Conservation (phyloP, 2,113 vertebrate species). For the Melanocharis versteri region DNA sequence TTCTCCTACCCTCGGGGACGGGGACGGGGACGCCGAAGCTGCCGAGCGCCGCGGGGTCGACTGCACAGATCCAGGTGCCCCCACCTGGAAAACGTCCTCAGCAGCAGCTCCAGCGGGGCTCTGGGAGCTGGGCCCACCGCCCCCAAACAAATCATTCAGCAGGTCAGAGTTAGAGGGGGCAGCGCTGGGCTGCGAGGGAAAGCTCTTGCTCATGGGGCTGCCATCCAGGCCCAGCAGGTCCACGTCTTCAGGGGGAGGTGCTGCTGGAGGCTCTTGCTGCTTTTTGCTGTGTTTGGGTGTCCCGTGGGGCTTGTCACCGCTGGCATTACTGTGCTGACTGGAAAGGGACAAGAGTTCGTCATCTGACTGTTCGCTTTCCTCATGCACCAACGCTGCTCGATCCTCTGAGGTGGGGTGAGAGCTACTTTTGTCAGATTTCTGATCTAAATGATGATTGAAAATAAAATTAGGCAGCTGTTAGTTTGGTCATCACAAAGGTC, state of each 20-base stretch:
- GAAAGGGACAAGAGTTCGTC: slow-evolving; percentile 97
- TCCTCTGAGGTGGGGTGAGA: slow-evolving; percentile 80
- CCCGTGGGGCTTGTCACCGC: slow-evolving; percentile 73
- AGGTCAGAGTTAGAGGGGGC: slow-evolving; percentile 86
- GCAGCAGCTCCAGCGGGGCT: slow-evolving; percentile 46
- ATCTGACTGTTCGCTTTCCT: slow-evolving; percentile 96
- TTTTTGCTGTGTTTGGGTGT: slow-evolving; percentile 74
- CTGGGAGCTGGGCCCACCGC: slow-evolving; percentile 39
- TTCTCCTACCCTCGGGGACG: slow-evolving; percentile 80
- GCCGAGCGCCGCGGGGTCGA: slow-evolving; percentile 87
- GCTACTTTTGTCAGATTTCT: slow-evolving; percentile 78
- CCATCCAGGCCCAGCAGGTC: slow-evolving; percentile 91
- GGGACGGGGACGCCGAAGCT: slow-evolving; percentile 81
- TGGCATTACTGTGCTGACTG: slow-evolving; percentile 87
- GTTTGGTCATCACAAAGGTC: not conserved
- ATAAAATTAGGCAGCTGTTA: slow-evolving; percentile 41
- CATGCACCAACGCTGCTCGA: slow-evolving; percentile 80
- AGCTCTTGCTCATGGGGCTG: slow-evolving; percentile 68
- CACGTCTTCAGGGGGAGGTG: slow-evolving; percentile 79
- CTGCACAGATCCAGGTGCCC: slow-evolving; percentile 81
- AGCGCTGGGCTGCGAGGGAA: slow-evolving; percentile 69
- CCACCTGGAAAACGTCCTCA: slow-evolving; percentile 72
- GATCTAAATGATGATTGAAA: slow-evolving; percentile 68
- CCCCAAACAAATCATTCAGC: slow-evolving; percentile 89
- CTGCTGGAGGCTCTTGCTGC: slow-evolving; percentile 59